Percentiles rank a stretch among this genome's conserved stretches.
phyloP scores from a whole-genome alignment of 30 jellyfish, hydroid and myxozoan genomes.

The Phacellophora camtschatica region DNA sequence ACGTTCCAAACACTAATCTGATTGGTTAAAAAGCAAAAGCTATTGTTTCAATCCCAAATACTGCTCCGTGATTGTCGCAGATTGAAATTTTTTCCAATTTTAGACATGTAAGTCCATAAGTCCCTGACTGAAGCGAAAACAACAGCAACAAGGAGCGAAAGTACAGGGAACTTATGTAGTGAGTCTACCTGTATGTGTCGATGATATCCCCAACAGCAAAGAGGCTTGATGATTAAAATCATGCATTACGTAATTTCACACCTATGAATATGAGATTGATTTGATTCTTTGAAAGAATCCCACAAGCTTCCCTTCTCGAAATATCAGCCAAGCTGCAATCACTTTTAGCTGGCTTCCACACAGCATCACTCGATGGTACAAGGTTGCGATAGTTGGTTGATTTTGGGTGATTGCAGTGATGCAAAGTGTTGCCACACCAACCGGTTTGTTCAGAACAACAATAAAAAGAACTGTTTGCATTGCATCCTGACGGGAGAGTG shows the following conservation, averaged over 20 bases:
- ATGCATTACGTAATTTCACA: conserved; percentile 3
- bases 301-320: conserved; percentile 38
- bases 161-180: too few species aligned
- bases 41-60: too few species aligned
- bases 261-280: conserved; percentile 54
- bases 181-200: too few species aligned
- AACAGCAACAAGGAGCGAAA: too few species aligned
- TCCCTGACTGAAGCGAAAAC: too few species aligned
- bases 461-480: conserved; percentile 1
- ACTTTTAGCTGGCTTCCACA: conserved; percentile 36
- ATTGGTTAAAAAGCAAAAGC: too few species aligned
- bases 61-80: too few species aligned
- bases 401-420: conserved; percentile 39
- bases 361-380: conserved; percentile 35
- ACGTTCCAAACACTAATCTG: too few species aligned
- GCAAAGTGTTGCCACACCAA: conserved; percentile 71
- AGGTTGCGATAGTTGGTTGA: conserved; percentile 15
- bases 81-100: too few species aligned
- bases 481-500: conserved; percentile 50
- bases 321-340: conserved; percentile 22
- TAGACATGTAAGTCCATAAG: too few species aligned
- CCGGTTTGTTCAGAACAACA: conserved; percentile 71
- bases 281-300: conserved; percentile 3
- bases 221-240: too few species aligned
- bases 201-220: too few species aligned